phyloP scores from a whole-genome alignment of 2,888 invertebrate genomes.

The Dusona sp. region DNA sequence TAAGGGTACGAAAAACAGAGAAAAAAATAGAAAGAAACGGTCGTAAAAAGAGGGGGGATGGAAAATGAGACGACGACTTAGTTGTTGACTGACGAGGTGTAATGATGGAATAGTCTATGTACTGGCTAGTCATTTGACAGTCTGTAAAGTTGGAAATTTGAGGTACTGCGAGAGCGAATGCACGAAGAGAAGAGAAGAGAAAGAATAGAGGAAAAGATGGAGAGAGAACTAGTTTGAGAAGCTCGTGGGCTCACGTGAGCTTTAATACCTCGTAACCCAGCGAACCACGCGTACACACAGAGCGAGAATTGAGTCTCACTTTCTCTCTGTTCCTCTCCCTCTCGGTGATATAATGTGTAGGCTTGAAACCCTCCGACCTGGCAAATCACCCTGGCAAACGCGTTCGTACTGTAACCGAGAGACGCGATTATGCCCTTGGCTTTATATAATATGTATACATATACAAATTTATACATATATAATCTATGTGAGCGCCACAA shows the following conservation, averaged over 20 bases:
- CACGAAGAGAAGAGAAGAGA: conserved; percentile 26
- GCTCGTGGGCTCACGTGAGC: conserved; percentile 47
- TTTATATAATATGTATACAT: neutral
- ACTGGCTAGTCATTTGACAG: conserved; percentile 59
- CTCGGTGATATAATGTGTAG: conserved; percentile 44
- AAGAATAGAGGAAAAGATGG: conserved; percentile 32
- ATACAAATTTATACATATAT: neutral
- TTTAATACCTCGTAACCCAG: conserved; percentile 65
- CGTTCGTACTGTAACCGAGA: conserved; percentile 46
- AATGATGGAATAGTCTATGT: conserved; percentile 44
- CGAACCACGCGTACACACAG: conserved; percentile 35
- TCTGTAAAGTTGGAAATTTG: conserved; percentile 57
- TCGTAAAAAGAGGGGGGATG: conserved; percentile 9
- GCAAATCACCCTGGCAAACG: conserved; percentile 42
- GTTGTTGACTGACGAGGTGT: conserved; percentile 52
- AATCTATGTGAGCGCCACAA: neutral
- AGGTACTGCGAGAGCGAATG: conserved; percentile 37
- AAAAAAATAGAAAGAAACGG: neutral
- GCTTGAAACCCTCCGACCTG: conserved; percentile 50
- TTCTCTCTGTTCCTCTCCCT: conserved; percentile 14
- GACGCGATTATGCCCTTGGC: conserved; percentile 55
- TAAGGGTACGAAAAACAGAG: neutral
- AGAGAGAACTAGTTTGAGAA: conserved; percentile 52
- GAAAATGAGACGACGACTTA: conserved; percentile 19
- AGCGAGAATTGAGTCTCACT: conserved; percentile 30